These are phyloP conservation scores for Iselma pallidipennis DNA, from an alignment of 2,888 invertebrate species.

Conservation along the genomic window DNA sequence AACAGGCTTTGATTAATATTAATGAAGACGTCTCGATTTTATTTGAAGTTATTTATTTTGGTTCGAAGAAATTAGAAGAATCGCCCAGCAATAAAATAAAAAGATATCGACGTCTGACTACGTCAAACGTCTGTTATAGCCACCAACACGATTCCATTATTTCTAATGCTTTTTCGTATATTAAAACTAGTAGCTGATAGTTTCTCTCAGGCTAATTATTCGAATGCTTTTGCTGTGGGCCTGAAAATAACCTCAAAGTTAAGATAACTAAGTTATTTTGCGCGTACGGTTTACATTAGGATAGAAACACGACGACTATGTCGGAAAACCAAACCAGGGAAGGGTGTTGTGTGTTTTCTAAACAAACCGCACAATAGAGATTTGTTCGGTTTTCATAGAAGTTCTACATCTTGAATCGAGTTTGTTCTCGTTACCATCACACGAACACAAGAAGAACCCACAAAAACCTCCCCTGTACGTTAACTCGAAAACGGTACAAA, in stretches of 20 bases:
- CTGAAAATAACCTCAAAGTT: slow-evolving; percentile 24
- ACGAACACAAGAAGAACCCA: too few relatives aligned
- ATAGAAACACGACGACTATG: neutral
- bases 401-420: too few relatives aligned
- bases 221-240: slow-evolving; percentile 13
- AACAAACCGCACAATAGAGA: slow-evolving; percentile 10
- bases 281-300: slow-evolving; percentile 18
- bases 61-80: slow-evolving; percentile 8
- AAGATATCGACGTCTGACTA: neutral
- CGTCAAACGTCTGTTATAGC: slow-evolving; percentile 13
- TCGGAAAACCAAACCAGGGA: neutral
- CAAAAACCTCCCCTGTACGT: neutral
- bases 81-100: too few relatives aligned
- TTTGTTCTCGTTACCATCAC: too few relatives aligned
- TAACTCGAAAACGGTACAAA: neutral
- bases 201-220: slow-evolving; percentile 13
- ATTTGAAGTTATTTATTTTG: slow-evolving; percentile 8
- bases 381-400: slow-evolving; percentile 13
- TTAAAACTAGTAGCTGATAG: neutral
- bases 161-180: neutral
- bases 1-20: slow-evolving; percentile 13
- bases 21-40: slow-evolving; percentile 13
- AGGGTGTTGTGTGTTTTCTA: slow-evolving; percentile 7
- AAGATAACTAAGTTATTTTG: slow-evolving; percentile 16
- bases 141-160: slow-evolving; percentile 9